Conservation (phyloP, 2,113 vertebrate genomes). For the Notiomystis cincta region DNA sequence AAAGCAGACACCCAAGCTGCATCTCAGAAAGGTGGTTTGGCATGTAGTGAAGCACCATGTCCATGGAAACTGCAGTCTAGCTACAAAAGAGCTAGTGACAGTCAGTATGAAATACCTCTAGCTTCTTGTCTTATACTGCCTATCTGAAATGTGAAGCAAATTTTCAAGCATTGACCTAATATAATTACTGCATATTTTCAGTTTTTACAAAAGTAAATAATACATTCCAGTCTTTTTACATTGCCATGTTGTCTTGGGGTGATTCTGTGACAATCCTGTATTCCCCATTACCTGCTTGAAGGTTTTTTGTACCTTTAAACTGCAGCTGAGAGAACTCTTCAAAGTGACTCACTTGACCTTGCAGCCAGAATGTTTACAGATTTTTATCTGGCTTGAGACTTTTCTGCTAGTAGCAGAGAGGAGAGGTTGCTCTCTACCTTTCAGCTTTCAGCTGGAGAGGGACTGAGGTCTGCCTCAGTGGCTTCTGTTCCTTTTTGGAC, state of each 20-base stretch:
- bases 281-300: too few relatives aligned
- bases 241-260: not conserved
- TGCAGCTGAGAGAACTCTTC: too few relatives aligned
- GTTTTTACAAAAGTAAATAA: not conserved
- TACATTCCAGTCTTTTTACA: not conserved
- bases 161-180: not conserved
- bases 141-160: not conserved
- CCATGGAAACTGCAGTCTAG: not conserved
- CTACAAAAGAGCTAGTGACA: not conserved
- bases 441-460: too few relatives aligned
- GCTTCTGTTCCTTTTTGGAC: too few relatives aligned
- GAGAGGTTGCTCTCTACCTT: too few relatives aligned
- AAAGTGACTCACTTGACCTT: too few relatives aligned
- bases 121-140: not conserved
- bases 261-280: too few relatives aligned
- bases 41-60: not conserved
- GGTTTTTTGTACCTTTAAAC: too few relatives aligned
- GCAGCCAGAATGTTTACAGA: too few relatives aligned
- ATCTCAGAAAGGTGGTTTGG: not conserved
- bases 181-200: not conserved
- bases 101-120: not conserved
- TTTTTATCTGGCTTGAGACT: too few relatives aligned
- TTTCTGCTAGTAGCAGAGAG: too few relatives aligned
- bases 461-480: too few relatives aligned
- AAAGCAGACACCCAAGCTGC: not conserved